Percentiles rank a stretch among this genome's conserved stretches.
Evolutionary conservation across 2,888 invertebrate genomes (phyloP).

Genomic region (Amiota communis): DNA sequence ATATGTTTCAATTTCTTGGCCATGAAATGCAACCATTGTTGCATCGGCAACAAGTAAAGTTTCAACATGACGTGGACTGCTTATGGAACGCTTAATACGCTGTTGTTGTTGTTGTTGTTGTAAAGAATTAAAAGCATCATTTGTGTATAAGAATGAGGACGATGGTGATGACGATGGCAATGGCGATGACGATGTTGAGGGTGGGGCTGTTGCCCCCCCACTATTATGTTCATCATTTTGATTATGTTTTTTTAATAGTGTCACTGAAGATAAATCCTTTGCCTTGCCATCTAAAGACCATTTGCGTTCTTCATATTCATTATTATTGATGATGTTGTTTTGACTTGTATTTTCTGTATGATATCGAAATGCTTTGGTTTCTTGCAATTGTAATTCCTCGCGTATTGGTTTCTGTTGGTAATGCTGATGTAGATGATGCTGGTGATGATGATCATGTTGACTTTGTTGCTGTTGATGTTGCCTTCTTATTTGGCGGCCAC

Average conservation of each 20-base stretch:
- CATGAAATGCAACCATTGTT: constrained; percentile 89
- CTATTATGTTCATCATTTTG: constrained; percentile 14
- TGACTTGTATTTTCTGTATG: constrained; percentile 28
- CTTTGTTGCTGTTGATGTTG: constrained; percentile 70
- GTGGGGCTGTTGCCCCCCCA: constrained; percentile 17
- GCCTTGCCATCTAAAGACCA: constrained; percentile 28
- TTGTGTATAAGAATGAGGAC: constrained; percentile 27
- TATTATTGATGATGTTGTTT: constrained; percentile 56
- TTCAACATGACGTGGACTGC: constrained; percentile 86
- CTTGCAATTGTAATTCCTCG: constrained; percentile 23
- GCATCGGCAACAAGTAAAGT: constrained; percentile 90
- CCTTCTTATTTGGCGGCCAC: constrained; percentile 70
- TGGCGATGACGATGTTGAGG: constrained; percentile 33
- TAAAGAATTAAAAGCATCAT: constrained; percentile 27
- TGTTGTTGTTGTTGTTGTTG: constrained; percentile 18
- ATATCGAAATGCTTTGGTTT: constrained; percentile 18
- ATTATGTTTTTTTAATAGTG: constrained; percentile 34
- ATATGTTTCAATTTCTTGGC: constrained; percentile 86
- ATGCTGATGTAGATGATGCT: constrained; percentile 31
- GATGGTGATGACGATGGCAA: constrained; percentile 39
- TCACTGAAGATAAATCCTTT: constrained; percentile 33
- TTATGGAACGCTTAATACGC: constrained; percentile 78
- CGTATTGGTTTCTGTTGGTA: neutral
- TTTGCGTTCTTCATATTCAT: constrained; percentile 42
- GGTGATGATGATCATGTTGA: constrained; percentile 52